phyloP scores from a whole-genome alignment of 2,113 vertebrate genomes.

The Poecilia latipinna region DNA sequence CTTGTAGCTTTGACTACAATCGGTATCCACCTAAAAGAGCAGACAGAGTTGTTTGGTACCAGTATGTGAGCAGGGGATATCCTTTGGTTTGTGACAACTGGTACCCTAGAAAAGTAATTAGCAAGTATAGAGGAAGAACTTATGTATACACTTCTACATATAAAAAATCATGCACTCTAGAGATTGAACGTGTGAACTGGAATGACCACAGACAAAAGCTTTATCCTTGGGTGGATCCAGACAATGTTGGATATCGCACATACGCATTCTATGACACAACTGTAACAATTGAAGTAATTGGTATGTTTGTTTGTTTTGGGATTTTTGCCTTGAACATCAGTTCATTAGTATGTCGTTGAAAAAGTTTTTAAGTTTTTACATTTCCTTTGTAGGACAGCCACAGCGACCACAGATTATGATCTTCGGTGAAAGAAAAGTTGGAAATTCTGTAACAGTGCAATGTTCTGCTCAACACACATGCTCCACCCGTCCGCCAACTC shows the following conservation, averaged over 20 bases:
- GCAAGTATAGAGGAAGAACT: conserved; percentile 39
- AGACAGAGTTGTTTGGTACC: conserved; percentile 68
- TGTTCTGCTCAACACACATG: conserved; percentile 63
- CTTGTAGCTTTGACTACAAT: conserved; percentile 60
- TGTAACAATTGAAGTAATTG: conserved; percentile 44
- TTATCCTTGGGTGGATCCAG: conserved; percentile 72
- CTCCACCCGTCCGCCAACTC: conserved; percentile 13
- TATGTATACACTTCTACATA: accelerated
- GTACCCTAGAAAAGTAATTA: neutral
- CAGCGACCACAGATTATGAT: conserved; percentile 24
- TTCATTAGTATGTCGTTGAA: neutral
- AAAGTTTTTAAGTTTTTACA: neutral
- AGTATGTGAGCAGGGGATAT: conserved; percentile 33
- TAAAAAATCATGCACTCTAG: conserved; percentile 22
- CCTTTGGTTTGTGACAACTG: conserved; percentile 57
- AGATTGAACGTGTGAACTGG: conserved; percentile 19
- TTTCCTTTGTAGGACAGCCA: conserved; percentile 26
- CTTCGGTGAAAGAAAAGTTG: conserved; percentile 26
- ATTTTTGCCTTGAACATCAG: neutral
- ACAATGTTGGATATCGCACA: conserved; percentile 47
- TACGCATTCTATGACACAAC: conserved; percentile 60
- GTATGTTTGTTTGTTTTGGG: conserved; percentile 37
- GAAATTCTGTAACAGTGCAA: conserved; percentile 46
- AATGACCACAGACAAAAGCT: conserved; percentile 49
- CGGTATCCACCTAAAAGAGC: conserved; percentile 18